Percentiles rank a stretch among this genome's conserved stretches.
phyloP scores from a whole-genome alignment of 2,113 vertebrate species.

The Chascanopsetta lugubris region DNA sequence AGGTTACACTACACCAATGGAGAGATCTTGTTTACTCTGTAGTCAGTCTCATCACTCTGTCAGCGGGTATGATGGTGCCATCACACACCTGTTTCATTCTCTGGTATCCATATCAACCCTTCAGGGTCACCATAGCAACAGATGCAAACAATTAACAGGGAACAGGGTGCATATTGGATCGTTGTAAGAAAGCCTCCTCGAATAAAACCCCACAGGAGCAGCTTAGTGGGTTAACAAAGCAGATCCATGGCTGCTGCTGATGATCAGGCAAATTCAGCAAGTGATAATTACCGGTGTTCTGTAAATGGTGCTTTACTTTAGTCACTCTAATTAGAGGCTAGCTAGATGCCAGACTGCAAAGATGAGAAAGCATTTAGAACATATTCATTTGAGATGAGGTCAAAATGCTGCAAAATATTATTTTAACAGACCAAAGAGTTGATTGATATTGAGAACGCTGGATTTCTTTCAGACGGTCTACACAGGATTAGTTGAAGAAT shows the following conservation, averaged over 20 bases:
- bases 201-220: constrained; percentile 39
- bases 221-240: constrained; percentile 35
- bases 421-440: neutral
- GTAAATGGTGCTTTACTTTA: constrained; percentile 1
- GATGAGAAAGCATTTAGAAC: neutral
- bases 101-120: constrained; percentile 8
- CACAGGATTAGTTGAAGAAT: neutral
- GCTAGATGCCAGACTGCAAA: neutral
- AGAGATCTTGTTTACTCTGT: neutral
- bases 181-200: constrained; percentile 20
- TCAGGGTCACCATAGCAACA: constrained; percentile 28
- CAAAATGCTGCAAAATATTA: neutral
- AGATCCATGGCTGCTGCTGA: constrained; percentile 9
- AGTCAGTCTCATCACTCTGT: neutral
- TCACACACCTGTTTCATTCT: constrained; percentile 3
- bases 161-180: neutral
- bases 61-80: neutral
- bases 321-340: neutral
- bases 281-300: constrained; percentile 23
- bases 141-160: constrained; percentile 28
- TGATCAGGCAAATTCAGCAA: constrained; percentile 12
- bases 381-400: neutral
- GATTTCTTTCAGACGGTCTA: neutral
- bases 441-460: neutral
- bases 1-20: neutral